Percentiles rank a stretch among this genome's conserved stretches.
Conservation (phyloP, 2,113 vertebrate genomes). For the Hippocampus barbouri region DNA sequence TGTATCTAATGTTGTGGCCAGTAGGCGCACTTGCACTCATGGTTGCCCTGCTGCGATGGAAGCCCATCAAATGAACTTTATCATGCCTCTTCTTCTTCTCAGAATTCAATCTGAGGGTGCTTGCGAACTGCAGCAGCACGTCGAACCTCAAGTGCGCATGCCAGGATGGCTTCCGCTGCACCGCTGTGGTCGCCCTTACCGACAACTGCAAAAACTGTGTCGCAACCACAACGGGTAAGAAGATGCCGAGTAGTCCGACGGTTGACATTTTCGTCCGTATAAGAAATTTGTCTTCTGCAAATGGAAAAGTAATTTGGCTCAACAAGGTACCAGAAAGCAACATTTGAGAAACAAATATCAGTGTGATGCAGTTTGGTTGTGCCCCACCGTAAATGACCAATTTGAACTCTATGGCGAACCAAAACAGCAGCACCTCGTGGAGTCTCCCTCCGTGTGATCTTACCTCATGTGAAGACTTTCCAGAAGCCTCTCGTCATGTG, state of each 20-base stretch:
- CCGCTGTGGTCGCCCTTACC: rapidly evolving
- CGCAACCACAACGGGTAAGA: conserved; percentile 21
- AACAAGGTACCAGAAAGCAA: not conserved
- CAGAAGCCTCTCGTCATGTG: no score
- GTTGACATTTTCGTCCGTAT: not conserved
- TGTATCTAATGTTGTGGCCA: no score
- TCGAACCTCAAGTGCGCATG: conserved; percentile 47
- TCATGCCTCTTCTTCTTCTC: not conserved
- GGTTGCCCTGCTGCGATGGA: no score
- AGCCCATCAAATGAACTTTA: not conserved
- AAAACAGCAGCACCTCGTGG: no score
- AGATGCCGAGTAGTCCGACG: not conserved
- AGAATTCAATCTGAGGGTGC: conserved; percentile 47
- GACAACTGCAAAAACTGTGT: conserved; percentile 37
- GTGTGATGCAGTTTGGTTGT: not conserved
- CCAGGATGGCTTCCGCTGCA: conserved; percentile 40
- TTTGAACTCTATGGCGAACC: no score
- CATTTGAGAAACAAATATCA: not conserved
- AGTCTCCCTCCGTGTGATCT: no score
- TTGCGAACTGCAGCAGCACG: conserved; percentile 31
- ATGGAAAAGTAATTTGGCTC: not conserved
- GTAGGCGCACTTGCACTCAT: no score
- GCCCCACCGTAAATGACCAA: not conserved
- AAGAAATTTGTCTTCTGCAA: not conserved
- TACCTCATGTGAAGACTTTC: no score